These are phyloP conservation scores for Dastarcus helophoroides DNA, from an alignment of 2,888 invertebrate genomes.

Conservation along the genomic window DNA sequence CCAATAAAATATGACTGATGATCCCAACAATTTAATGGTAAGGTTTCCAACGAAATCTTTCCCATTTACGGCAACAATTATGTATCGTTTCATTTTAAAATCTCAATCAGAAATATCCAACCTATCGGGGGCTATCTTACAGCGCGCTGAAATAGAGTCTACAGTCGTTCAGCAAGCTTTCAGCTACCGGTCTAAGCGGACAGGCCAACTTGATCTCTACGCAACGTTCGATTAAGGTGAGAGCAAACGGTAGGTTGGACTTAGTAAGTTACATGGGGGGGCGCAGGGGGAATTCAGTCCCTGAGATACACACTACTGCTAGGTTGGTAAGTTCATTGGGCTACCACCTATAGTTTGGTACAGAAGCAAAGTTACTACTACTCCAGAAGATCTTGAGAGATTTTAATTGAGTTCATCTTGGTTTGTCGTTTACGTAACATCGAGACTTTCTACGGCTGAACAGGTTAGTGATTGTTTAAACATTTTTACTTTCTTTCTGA, in stretches of 20 bases:
- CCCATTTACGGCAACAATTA: constrained; percentile 11
- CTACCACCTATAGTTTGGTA: constrained; percentile 38
- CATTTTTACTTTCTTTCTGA: too few relatives aligned
- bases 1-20: too few relatives aligned
- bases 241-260: constrained; percentile 30
- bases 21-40: too few relatives aligned
- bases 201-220: constrained; percentile 28
- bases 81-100: constrained; percentile 21
- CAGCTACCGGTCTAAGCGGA: constrained; percentile 31
- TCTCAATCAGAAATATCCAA: constrained; percentile 25
- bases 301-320: constrained; percentile 37
- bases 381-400: constrained; percentile 17
- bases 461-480: neutral
- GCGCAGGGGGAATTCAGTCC: constrained; percentile 28
- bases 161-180: constrained; percentile 20
- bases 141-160: constrained; percentile 15
- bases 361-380: constrained; percentile 33
- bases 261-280: constrained; percentile 25
- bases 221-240: constrained; percentile 25
- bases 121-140: constrained; percentile 3
- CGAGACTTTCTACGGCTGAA: neutral
- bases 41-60: too few relatives aligned
- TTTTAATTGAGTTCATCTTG: neutral
- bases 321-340: constrained; percentile 37
- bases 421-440: neutral